Evolutionary conservation across 2,797 vertebrate species (phyloP).

Genomic region (Poecilia wingei): DNA sequence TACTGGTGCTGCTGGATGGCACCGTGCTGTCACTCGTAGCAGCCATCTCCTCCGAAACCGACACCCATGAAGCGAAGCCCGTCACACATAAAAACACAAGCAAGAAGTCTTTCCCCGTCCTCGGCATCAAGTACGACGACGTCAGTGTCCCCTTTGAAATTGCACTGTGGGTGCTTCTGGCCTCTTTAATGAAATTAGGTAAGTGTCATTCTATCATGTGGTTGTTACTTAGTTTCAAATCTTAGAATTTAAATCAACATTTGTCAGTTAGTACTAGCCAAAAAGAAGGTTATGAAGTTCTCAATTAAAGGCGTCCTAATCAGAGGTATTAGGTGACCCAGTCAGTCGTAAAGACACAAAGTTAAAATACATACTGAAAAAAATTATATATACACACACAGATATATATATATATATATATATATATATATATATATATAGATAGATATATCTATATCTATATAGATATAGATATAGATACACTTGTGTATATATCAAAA

Average conservation of each 20-base stretch:
- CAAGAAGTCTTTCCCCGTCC: constrained; percentile 89
- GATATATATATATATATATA: too few species aligned
- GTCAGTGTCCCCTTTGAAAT: constrained; percentile 89
- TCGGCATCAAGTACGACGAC: constrained; percentile 82
- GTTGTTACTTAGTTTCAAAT: not conserved
- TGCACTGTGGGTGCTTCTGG: constrained; percentile 92
- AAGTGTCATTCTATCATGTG: constrained; percentile 58
- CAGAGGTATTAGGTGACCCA: not conserved
- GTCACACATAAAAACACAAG: constrained; percentile 7
- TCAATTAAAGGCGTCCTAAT: not conserved
- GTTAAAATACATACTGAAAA: not conserved
- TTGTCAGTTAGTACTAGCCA: constrained; percentile 28
- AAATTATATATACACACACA: too few species aligned
- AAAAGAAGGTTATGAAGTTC: too few species aligned
- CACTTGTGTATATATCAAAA: too few species aligned
- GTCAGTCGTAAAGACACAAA: not conserved
- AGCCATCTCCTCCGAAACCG: constrained; percentile 55
- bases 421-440: too few species aligned
- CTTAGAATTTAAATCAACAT: not conserved
- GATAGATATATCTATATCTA: too few species aligned
- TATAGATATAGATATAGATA: too few species aligned
- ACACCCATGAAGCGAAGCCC: not conserved
- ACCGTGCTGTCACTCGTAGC: constrained; percentile 57
- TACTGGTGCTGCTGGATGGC: constrained; percentile 60
- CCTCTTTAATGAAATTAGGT: constrained; percentile 97